Conservation (phyloP, 2,113 vertebrate genomes). For the Tupaia chinensis region DNA sequence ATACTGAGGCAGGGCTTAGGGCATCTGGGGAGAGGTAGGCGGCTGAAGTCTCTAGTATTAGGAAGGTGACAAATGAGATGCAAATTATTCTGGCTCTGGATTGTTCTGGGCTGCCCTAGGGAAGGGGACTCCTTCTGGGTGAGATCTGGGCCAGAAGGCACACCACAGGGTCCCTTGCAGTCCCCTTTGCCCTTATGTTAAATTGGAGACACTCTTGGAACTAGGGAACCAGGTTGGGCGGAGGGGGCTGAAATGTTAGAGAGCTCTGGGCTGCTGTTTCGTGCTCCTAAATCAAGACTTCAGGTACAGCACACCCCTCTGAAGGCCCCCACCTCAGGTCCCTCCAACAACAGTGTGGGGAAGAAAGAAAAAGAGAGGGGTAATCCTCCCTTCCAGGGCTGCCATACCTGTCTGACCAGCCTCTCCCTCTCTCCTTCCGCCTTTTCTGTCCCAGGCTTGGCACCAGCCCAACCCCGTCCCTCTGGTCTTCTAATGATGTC, state of each 20-base stretch:
- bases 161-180: neutral
- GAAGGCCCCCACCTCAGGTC: neutral
- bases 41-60: neutral
- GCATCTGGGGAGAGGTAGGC: neutral
- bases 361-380: neutral
- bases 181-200: neutral
- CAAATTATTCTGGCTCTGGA: neutral
- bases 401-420: slow-evolving; percentile 78
- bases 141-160: neutral
- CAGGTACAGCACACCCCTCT: neutral
- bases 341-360: neutral
- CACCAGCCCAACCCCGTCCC: neutral
- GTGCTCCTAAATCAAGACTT: neutral
- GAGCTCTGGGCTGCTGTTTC: neutral
- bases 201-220: neutral
- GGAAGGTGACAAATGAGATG: neutral
- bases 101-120: neutral
- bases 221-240: neutral
- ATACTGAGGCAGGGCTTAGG: neutral
- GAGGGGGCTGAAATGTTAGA: neutral
- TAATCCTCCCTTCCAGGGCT: slow-evolving; percentile 2
- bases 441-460: slow-evolving; percentile 53
- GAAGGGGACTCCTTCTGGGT: neutral
- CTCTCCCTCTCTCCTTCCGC: slow-evolving; percentile 59
- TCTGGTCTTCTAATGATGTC: slow-evolving; percentile 16